phyloP scores from a whole-genome alignment of 2,113 vertebrate genomes.

The Anas platyrhynchos region DNA sequence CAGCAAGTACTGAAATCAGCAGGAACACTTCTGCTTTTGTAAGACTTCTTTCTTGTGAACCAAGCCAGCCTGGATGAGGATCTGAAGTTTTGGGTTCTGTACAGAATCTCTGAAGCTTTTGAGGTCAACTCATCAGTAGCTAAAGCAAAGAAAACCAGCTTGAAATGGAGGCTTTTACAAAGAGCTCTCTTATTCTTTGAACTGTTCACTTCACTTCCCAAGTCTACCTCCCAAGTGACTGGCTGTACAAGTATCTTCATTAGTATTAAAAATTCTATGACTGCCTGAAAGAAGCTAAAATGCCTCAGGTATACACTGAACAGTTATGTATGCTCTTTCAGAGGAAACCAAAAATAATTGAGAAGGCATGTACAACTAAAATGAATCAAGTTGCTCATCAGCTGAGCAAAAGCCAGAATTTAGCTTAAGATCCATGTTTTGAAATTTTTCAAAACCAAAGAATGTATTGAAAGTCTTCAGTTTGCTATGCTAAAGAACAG shows the following conservation, averaged over 20 bases:
- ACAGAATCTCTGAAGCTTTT: constrained; percentile 27
- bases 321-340: neutral
- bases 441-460: neutral
- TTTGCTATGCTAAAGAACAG: neutral
- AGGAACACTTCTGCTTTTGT: constrained; percentile 46
- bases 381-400: neutral
- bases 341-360: neutral
- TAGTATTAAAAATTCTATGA: neutral
- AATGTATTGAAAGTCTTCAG: neutral
- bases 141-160: constrained; percentile 9
- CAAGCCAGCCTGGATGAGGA: neutral
- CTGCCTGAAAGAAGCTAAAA: neutral
- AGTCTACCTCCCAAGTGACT: neutral
- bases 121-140: constrained; percentile 14
- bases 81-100: constrained; percentile 18
- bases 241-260: neutral
- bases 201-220: neutral
- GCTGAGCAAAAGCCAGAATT: neutral
- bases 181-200: constrained; percentile 23
- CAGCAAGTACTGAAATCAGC: constrained; percentile 1
- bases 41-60: neutral
- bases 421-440: neutral
- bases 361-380: neutral
- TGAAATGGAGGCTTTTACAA: constrained; percentile 7
- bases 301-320: neutral